A percentile compares a stretch with the other conserved stretches of the same genome.
These are phyloP conservation scores for Dorcus parallelipipedus DNA, from an alignment of 2,888 invertebrate genomes.

Conservation along the genomic window DNA sequence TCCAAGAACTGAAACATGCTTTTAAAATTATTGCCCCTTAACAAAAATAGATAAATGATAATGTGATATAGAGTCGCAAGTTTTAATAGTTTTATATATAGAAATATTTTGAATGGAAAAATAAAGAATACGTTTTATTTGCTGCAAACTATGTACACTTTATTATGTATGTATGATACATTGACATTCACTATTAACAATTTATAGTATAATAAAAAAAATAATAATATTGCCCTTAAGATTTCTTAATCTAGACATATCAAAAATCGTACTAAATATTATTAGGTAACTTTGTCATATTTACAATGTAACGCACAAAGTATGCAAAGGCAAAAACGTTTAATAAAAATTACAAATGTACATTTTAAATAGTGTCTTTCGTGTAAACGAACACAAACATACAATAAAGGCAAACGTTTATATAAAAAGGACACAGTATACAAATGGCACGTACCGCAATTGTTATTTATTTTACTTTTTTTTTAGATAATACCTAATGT, in stretches of 20 bases:
- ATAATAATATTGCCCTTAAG: background rate
- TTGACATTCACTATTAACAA: background rate
- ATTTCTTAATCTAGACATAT: background rate
- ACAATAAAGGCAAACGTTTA: background rate
- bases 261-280: background rate
- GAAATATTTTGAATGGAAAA: no score
- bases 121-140: background rate
- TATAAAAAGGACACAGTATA: no score
- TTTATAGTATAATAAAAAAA: background rate
- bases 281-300: slow-evolving; percentile 15
- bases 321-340: background rate
- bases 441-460: background rate
- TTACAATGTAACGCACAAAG: slow-evolving; percentile 8
- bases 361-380: background rate
- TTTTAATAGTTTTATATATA: no score
- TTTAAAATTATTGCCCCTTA: no score
- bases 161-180: background rate
- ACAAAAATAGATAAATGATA: no score
- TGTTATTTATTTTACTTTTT: background rate
- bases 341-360: background rate
- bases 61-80: no score
- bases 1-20: no score
- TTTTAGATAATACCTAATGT: background rate
- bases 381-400: background rate
- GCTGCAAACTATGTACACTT: background rate